Conservation (phyloP, 2,888 invertebrate species). For the Formica aserva region DNA sequence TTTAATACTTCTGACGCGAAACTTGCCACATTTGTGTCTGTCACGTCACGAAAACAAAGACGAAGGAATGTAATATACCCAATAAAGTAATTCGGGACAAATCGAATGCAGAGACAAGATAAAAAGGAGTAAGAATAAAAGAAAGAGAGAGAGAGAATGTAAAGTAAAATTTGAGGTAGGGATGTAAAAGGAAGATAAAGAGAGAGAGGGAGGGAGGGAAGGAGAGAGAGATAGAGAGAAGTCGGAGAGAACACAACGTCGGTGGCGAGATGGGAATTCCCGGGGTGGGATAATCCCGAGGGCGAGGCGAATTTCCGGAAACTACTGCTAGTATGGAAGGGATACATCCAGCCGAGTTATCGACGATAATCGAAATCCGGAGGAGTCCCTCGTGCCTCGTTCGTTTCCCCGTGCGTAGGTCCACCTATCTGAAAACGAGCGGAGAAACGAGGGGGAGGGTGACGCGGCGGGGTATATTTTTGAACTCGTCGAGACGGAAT, state of each 20-base stretch:
- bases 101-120: conserved; percentile 55
- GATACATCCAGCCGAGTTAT: conserved; percentile 76
- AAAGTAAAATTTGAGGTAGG: background rate
- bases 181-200: background rate
- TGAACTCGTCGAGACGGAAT: conserved; percentile 42
- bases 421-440: conserved; percentile 54
- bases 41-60: background rate
- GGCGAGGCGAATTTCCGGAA: conserved; percentile 75
- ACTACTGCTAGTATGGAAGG: conserved; percentile 72
- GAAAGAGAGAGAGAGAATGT: conserved; percentile 14
- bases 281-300: conserved; percentile 73
- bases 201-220: background rate
- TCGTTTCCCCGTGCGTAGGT: conserved; percentile 66
- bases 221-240: conserved; percentile 2
- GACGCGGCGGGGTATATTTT: conserved; percentile 49
- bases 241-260: conserved; percentile 58
- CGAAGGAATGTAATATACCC: conserved; percentile 59
- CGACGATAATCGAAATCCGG: conserved; percentile 77
- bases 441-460: conserved; percentile 21
- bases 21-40: background rate
- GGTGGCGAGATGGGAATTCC: conserved; percentile 72
- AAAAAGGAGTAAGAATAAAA: conserved; percentile 21
- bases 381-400: conserved; percentile 74
- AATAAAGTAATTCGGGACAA: conserved; percentile 74
- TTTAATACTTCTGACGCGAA: background rate